Evolutionary conservation across 37 sponge, comb jelly and placozoan genomes (phyloP).

Genomic region (Mnemiopsis leidyi): DNA sequence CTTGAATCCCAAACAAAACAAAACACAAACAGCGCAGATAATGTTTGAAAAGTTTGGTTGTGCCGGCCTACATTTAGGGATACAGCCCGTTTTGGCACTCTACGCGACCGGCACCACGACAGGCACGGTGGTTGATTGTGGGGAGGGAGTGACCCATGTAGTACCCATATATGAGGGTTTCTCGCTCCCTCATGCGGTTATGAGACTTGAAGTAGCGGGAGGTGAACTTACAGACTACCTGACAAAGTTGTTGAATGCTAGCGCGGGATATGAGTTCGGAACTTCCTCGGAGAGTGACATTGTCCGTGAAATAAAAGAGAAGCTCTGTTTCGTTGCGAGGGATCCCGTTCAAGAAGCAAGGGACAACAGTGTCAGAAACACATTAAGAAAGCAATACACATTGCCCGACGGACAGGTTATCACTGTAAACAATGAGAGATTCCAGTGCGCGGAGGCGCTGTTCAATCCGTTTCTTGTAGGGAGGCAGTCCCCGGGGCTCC

Average conservation of each 20-base stretch:
- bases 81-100: constrained; percentile 15
- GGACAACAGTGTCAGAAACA: neutral
- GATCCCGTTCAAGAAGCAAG: constrained; percentile 9
- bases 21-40: neutral
- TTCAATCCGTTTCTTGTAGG: constrained; percentile 56
- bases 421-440: constrained; percentile 38
- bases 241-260: neutral
- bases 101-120: neutral
- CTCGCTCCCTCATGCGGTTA: neutral
- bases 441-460: constrained; percentile 65
- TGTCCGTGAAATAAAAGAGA: constrained; percentile 64
- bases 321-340: constrained; percentile 42
- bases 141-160: constrained; percentile 39
- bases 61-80: neutral
- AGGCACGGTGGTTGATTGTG: constrained; percentile 22
- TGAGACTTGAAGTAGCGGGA: neutral
- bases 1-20: neutral
- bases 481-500: constrained; percentile 35
- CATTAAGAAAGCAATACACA: neutral
- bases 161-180: neutral
- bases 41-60: neutral
- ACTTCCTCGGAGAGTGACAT: constrained; percentile 27
- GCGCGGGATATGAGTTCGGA: neutral
- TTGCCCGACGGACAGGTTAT: constrained; percentile 41
- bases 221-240: neutral